These are phyloP conservation scores for Lytechinus variegatus DNA, from an alignment of 35 echinoderm and acorn worm genomes.

Conservation along the genomic window DNA sequence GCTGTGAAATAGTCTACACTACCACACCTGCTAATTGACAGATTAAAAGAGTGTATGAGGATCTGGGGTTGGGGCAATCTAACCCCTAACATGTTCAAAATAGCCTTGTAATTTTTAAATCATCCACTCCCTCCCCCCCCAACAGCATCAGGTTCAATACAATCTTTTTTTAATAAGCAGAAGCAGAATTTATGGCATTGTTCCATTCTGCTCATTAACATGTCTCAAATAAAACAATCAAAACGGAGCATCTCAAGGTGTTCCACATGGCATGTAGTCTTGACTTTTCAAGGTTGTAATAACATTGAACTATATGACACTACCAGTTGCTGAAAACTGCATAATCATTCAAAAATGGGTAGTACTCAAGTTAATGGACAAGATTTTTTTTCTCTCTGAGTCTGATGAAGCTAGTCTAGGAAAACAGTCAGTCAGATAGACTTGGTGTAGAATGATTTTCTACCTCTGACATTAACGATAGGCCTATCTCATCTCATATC, in stretches of 20 bases:
- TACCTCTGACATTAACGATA: conserved; percentile 10
- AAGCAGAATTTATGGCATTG: no score
- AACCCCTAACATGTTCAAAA: no score
- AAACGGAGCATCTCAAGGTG: neutral
- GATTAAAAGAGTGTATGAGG: no score
- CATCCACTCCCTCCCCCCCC: no score
- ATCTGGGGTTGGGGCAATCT: no score
- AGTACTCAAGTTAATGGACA: neutral
- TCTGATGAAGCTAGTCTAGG: neutral
- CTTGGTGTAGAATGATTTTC: neutral
- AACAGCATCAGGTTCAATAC: no score
- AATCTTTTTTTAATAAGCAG: no score
- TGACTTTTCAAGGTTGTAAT: neutral
- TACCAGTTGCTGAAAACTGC: neutral
- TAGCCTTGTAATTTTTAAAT: no score
- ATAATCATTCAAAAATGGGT: neutral
- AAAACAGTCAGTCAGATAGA: neutral
- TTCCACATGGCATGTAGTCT: neutral
- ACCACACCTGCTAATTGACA: neutral
- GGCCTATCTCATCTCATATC: conserved; percentile 2
- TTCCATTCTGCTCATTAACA: no score
- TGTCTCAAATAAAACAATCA: no score
- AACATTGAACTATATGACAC: neutral
- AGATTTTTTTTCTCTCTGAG: neutral
- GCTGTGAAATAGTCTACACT: neutral